These are phyloP conservation scores for Platyura marginata DNA, from an alignment of 1,140 invertebrate genomes.

Conservation along the genomic window DNA sequence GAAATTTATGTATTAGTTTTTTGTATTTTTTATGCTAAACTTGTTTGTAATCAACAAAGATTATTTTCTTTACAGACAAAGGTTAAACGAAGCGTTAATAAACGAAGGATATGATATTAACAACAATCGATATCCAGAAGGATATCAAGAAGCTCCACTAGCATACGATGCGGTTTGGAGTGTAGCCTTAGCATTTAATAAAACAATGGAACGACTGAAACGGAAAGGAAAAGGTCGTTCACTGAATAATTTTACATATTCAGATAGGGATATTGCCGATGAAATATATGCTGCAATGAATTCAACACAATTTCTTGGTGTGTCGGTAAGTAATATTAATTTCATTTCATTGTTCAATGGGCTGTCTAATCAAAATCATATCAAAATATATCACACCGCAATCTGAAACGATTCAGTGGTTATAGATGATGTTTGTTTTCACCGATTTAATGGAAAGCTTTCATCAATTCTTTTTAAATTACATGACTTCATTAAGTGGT, in stretches of 20 bases:
- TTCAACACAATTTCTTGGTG: constrained; percentile 90
- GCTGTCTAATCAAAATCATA: no score
- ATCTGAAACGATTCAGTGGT: no score
- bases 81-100: constrained; percentile 60
- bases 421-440: no score
- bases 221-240: constrained; percentile 47
- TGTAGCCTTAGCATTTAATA: constrained; percentile 90
- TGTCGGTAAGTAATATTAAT: constrained; percentile 88
- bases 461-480: no score
- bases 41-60: no score
- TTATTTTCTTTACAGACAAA: constrained; percentile 33
- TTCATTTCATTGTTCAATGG: no score
- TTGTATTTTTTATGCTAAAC: no score
- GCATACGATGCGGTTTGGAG: constrained; percentile 99
- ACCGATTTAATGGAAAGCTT: no score
- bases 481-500: no score
- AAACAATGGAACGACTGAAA: constrained; percentile 73
- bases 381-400: no score
- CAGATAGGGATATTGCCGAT: constrained; percentile 82
- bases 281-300: constrained; percentile 96
- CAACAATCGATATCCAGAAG: constrained; percentile 68
- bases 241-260: constrained; percentile 95
- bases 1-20: no score
- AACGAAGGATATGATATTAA: constrained; percentile 65
- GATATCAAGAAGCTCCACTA: constrained; percentile 93